Percentiles rank a stretch among this genome's conserved stretches.
Evolutionary conservation across 1,140 invertebrate genomes (phyloP).

Genomic region (Lucilia cuprina): DNA sequence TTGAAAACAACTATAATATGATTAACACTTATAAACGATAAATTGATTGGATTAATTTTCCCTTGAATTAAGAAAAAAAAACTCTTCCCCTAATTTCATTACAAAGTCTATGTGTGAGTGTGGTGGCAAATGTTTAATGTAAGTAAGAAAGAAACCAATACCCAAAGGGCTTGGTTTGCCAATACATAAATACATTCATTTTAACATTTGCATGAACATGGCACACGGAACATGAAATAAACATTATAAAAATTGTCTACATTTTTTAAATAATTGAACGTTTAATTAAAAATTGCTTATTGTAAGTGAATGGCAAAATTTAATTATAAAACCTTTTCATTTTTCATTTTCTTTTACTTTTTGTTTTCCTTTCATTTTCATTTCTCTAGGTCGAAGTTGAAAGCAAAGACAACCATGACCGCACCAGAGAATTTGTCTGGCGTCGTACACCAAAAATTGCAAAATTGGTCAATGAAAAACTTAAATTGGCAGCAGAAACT

Average conservation of each 20-base stretch:
- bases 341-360: not conserved
- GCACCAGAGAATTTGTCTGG: slow-evolving; percentile 83
- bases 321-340: not conserved
- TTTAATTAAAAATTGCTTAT: slow-evolving; percentile 13
- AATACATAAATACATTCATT: not conserved
- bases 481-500: slow-evolving; percentile 76
- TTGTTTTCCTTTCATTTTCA: not conserved
- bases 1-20: not conserved
- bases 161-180: not conserved
- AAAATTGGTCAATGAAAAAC: slow-evolving; percentile 80
- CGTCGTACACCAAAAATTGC: slow-evolving; percentile 80
- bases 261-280: slow-evolving; percentile 1
- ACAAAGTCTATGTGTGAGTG: not conserved
- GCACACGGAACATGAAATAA: not conserved
- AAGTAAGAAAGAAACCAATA: not conserved
- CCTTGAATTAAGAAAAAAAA: not conserved
- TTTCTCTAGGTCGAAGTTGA: slow-evolving; percentile 78
- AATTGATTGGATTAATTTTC: not conserved
- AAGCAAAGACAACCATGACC: slow-evolving; percentile 79
- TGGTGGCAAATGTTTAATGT: no score
- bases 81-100: not conserved
- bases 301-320: not conserved
- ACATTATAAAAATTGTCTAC: slow-evolving; percentile 7
- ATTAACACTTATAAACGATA: not conserved
- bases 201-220: slow-evolving; percentile 1